Conservation (phyloP, 1,140 invertebrate species). For the Helicorthomorpha holstii region DNA sequence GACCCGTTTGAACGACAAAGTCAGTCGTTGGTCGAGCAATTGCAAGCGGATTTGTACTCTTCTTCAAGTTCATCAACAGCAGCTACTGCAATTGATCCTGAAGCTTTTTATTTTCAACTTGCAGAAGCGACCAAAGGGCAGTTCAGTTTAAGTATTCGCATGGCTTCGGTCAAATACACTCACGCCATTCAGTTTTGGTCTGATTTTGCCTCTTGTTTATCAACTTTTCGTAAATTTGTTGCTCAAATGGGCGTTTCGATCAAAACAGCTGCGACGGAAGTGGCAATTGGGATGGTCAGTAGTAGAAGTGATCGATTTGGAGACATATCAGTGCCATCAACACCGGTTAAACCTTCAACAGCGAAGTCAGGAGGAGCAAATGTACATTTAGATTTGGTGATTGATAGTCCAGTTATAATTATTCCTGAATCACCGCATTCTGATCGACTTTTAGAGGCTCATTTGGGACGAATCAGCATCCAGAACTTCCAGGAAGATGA, state of each 20-base stretch:
- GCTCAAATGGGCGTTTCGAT: constrained; percentile 63
- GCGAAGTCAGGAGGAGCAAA: too few relatives aligned
- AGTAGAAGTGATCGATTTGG: background rate
- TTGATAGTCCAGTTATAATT: constrained; percentile 80
- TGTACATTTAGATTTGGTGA: constrained; percentile 50
- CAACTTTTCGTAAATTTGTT: constrained; percentile 48
- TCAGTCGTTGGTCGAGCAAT: constrained; percentile 13
- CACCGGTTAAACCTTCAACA: too few relatives aligned
- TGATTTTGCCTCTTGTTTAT: constrained; percentile 64
- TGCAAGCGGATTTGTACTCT: constrained; percentile 29
- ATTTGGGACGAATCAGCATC: constrained; percentile 73
- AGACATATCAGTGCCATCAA: too few relatives aligned
- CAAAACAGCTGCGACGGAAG: constrained; percentile 74
- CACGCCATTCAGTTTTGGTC: constrained; percentile 69
- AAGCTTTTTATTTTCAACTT: constrained; percentile 46
- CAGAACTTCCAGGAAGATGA: too few relatives aligned
- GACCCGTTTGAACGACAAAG: constrained; percentile 35
- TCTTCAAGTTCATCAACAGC: background rate
- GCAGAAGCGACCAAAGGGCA: background rate
- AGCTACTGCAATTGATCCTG: too few relatives aligned
- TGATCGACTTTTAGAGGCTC: constrained; percentile 71
- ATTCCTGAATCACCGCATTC: constrained; percentile 60
- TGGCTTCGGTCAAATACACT: constrained; percentile 86
- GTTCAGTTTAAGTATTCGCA: constrained; percentile 41
- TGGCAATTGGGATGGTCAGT: constrained; percentile 72